A percentile compares a stretch with the other conserved stretches of the same genome.
These are phyloP conservation scores for Taenioides sp. DNA, from an alignment of 2,797 vertebrate species.

Conservation along the genomic window DNA sequence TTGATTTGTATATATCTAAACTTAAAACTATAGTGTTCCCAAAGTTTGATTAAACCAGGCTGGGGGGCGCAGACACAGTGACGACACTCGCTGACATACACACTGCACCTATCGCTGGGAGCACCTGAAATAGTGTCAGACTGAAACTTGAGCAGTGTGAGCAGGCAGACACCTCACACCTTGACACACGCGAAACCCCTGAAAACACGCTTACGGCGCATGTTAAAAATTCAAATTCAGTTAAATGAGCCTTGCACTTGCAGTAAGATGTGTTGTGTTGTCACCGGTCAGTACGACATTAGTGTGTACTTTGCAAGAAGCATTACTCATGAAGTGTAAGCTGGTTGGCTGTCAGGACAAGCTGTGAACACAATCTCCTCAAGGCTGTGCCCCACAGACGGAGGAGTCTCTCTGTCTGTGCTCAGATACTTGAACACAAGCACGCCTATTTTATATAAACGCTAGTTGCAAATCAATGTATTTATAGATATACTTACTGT, in stretches of 20 bases:
- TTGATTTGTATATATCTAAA: background rate
- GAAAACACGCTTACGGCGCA: constrained; percentile 7
- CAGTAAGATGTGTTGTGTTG: constrained; percentile 30
- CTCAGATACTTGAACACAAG: constrained; percentile 23
- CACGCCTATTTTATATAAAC: constrained; percentile 30
- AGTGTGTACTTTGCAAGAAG: constrained; percentile 30
- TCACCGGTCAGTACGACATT: constrained; percentile 20
- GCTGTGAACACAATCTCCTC: constrained; percentile 60
- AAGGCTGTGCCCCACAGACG: constrained; percentile 42
- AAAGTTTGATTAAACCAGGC: constrained; percentile 28
- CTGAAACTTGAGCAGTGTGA: constrained; percentile 41
- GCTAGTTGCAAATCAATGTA: background rate
- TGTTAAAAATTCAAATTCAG: constrained; percentile 50
- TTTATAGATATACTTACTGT: background rate
- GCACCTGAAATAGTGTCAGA: constrained; percentile 59
- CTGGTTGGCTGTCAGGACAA: constrained; percentile 64
- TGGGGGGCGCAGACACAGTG: constrained; percentile 32
- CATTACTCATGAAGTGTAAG: constrained; percentile 60
- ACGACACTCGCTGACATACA: constrained; percentile 29
- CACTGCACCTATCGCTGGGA: constrained; percentile 29
- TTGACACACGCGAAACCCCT: constrained; percentile 10
- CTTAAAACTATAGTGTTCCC: constrained; percentile 1
- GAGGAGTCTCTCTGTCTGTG: constrained; percentile 42
- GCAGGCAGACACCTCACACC: constrained; percentile 20
- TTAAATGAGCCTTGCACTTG: constrained; percentile 42